Evolutionary conservation across 1,140 invertebrate species (phyloP).

Genomic region (Lycorma delicatula): DNA sequence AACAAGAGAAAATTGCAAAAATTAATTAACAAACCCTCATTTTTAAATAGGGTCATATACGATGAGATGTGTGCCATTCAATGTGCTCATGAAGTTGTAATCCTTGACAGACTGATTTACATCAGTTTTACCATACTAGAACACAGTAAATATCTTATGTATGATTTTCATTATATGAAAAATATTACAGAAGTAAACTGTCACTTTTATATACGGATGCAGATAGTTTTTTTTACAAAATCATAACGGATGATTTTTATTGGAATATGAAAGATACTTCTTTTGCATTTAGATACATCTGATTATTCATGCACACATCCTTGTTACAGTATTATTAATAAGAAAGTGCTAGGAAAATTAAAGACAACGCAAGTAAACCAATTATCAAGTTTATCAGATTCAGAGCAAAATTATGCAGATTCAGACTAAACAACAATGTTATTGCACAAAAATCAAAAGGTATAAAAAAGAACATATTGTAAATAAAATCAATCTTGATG

Average conservation of each 20-base stretch:
- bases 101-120: constrained; percentile 9
- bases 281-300: constrained; percentile 18
- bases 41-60: constrained; percentile 6
- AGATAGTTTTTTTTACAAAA: no score
- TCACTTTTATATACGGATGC: no score
- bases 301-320: constrained; percentile 12
- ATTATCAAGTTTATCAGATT: constrained; percentile 37
- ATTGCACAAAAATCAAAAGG: no score
- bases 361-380: constrained; percentile 39
- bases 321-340: constrained; percentile 18
- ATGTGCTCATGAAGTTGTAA: background rate
- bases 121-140: constrained; percentile 9
- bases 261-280: background rate
- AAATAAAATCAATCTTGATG: no score
- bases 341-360: constrained; percentile 41
- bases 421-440: no score
- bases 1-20: constrained; percentile 9
- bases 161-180: no score
- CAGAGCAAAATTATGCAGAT: constrained; percentile 39
- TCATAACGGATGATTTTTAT: constrained; percentile 16
- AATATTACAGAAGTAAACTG: no score
- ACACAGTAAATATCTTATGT: constrained; percentile 8
- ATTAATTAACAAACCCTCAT: constrained; percentile 9
- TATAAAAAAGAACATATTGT: no score
- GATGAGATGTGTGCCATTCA: constrained; percentile 13